Conservation (phyloP, 2,797 vertebrate genomes). For the Halcyon leucocephala region DNA sequence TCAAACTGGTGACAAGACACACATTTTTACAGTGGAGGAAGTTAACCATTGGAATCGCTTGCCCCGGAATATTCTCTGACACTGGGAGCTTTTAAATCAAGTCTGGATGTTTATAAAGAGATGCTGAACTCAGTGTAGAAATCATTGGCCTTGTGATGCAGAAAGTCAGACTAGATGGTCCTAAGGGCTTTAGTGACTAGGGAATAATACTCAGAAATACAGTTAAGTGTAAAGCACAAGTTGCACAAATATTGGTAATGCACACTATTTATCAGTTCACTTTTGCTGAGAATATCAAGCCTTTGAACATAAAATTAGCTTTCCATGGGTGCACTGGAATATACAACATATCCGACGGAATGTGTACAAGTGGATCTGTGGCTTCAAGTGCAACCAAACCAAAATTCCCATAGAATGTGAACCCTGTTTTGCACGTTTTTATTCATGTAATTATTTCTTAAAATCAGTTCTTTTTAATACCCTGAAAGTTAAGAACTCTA, state of each 20-base stretch:
- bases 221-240: neutral
- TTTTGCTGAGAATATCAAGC: neutral
- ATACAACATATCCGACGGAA: neutral
- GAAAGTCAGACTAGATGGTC: neutral
- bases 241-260: neutral
- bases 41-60: neutral
- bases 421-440: neutral
- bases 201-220: neutral
- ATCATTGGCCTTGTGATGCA: neutral
- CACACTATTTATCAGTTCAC: neutral
- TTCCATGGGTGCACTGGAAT: neutral
- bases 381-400: neutral
- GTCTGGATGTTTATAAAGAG: neutral
- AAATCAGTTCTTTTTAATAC: neutral
- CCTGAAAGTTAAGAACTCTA: neutral
- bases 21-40: constrained; percentile 7
- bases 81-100: constrained; percentile 5
- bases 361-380: neutral
- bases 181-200: neutral
- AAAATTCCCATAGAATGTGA: neutral
- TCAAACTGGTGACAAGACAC: constrained; percentile 3
- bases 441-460: neutral
- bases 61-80: neutral
- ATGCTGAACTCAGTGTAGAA: neutral
- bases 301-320: neutral